Conservation (phyloP, 2,888 invertebrate species). For the Drosophila meridionalis region DNA sequence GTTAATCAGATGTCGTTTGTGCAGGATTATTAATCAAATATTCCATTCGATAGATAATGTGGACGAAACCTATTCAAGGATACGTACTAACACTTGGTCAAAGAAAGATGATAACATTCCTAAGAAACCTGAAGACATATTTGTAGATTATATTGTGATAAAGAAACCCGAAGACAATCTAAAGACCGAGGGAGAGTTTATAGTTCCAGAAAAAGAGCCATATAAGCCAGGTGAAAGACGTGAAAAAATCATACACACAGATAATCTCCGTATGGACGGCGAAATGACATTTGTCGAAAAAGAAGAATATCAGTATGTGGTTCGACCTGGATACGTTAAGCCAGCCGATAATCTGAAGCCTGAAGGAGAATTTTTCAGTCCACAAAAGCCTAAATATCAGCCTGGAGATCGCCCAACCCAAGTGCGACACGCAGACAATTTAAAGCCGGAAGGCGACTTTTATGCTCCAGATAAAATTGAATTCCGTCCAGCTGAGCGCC, state of each 20-base stretch:
- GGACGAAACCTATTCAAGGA: conserved; percentile 74
- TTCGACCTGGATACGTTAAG: conserved; percentile 84
- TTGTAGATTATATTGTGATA: conserved; percentile 70
- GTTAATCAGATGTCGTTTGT: background rate
- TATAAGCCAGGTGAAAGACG: conserved; percentile 86
- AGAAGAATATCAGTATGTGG: conserved; percentile 85
- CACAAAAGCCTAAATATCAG: conserved; percentile 75
- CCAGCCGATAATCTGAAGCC: conserved; percentile 71
- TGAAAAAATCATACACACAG: conserved; percentile 85
- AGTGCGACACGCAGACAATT: conserved; percentile 85
- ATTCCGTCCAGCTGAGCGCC: conserved; percentile 55
- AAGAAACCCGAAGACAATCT: conserved; percentile 88
- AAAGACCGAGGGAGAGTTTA: conserved; percentile 87
- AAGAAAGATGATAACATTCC: conserved; percentile 86
- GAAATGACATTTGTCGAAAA: conserved; percentile 85
- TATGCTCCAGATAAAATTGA: conserved; percentile 64
- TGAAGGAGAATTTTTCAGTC: conserved; percentile 58
- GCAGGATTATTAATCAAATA: background rate
- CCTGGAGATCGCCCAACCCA: conserved; percentile 84
- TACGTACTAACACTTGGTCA: conserved; percentile 83
- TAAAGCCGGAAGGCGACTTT: conserved; percentile 82
- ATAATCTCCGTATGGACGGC: conserved; percentile 87
- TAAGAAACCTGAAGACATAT: conserved; percentile 83
- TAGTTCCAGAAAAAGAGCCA: conserved; percentile 83
- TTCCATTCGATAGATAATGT: conserved; percentile 58